Base-by-base conservation (phyloP, 1,140 invertebrate genomes). In the Stegodyphus dumicola region DNA sequence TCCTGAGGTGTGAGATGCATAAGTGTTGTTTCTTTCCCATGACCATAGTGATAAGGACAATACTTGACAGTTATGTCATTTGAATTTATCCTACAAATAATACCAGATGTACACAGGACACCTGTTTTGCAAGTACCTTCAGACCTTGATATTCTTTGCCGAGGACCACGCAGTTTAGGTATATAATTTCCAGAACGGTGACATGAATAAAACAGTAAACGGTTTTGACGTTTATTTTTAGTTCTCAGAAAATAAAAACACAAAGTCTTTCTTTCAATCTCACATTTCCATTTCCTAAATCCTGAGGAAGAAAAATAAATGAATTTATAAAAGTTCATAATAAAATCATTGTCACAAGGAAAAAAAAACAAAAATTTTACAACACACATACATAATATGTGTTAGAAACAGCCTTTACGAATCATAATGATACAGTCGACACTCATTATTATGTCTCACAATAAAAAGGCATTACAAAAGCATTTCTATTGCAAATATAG, bases 21-120 rank as follows among this genome's bases (percentile, higher is more conserved):
- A 60, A 76, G 51, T 17, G 81, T 66, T 10, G 81, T 84, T 56
- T 84, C 81, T 54, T 77, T 77, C 13, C 75, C 75, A 49, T 77
- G 75, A 11, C 75, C 75, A 66, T 77, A 77, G 65, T 77, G 75
- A 77, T 77, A 49, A 15, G 75, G 75, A 15, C 56, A 65, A 15
- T 65, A 77, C 13, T 13, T 65, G 7, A 77, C 75, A 10, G 15
- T 15, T 5, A 77, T 33, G 11, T 65, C 70, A 7, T 65, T 51
- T 5, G 56, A 18, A 66, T n/a, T 54, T 51, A 17, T 60, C 15
- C 65, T 7, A 48, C 17, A 33, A 17, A 9, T 15, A 13, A 77
- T 77, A 33, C 56, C 17, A 65, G 75, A 56, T 33, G 75, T 77
- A 51, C 75, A 77, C 7, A 65, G 7, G 15, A 77, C 65, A 7